Evolutionary conservation across 2,888 invertebrate genomes (phyloP), one percentile per base, ranked within the genome.

Genomic region (Aspidiotus destructor): DNA sequence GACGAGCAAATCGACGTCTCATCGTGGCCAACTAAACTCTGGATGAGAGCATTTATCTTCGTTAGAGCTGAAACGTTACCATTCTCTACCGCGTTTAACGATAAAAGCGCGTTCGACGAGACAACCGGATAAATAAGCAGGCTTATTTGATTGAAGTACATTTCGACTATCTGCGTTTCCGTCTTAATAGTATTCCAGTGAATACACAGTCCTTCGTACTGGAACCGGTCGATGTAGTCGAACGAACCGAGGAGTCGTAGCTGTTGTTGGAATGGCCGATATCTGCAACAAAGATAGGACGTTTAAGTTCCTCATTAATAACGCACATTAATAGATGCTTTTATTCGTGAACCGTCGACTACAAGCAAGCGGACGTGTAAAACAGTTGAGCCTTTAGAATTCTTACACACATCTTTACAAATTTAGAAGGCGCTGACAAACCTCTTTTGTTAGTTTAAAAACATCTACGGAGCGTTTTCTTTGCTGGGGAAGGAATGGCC

Each of bases 171-270:
- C 48, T 65, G 65, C 17, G 65, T 65, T 65, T 65, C 65, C 44
- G 65, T 55, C 28, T 65, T 65, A 17, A 65, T 65, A 13, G 58
- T 42, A 44, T 65, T 65, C 65, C 65, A 65, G 13, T 44, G 65
- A 8, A 58, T 40, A 58, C 65, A 65, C 28, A 65, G 42, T 9
- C 42, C 40, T 65, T 65, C 65, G 57, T 65, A 65, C 44, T 65
- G 65, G n/a, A 28, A 55, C 48, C 48, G 65, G 57, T 65, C 65
- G 57, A 65, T 65, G 65, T 65, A 65, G n/a, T 65, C 65, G 58
- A 58, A 65, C 9, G 57, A 48, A 17, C 65, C 65, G 41, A 65
- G 48, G 15, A 57, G 44, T 2, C 65, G 65, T 58, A 65, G 40
- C 9, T 65, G 65, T 28, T 65, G 65, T 13, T 65, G 65, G 40